Evolutionary conservation across 2,888 invertebrate species (phyloP).

Genomic region (Eupeodes luniger): DNA sequence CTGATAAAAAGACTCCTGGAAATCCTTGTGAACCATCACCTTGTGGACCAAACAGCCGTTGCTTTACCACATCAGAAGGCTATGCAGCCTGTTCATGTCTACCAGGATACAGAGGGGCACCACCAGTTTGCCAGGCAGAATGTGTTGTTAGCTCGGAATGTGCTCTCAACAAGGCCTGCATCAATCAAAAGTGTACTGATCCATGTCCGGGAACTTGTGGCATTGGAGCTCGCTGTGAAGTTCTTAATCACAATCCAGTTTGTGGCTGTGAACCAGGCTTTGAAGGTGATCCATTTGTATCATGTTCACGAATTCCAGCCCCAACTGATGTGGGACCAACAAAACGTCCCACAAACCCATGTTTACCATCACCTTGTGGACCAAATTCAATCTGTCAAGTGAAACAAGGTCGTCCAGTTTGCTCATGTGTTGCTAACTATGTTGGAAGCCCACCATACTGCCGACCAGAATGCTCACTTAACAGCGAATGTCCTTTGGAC

Average conservation of each 20-base stretch:
- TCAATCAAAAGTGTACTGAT: slow-evolving; percentile 91
- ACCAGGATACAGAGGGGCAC: slow-evolving; percentile 90
- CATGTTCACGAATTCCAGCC: slow-evolving; percentile 85
- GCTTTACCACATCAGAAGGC: slow-evolving; percentile 88
- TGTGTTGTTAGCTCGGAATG: slow-evolving; percentile 94
- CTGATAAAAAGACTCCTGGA: slow-evolving; percentile 81
- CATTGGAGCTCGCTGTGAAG: slow-evolving; percentile 89
- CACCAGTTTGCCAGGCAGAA: slow-evolving; percentile 93
- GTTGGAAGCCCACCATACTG: slow-evolving; percentile 93
- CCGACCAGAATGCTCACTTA: slow-evolving; percentile 92
- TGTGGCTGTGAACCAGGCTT: slow-evolving; percentile 91
- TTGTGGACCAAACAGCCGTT: slow-evolving; percentile 92
- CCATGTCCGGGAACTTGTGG: slow-evolving; percentile 95
- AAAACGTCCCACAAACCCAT: slow-evolving; percentile 85
- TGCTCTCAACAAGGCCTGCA: slow-evolving; percentile 90
- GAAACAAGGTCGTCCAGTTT: slow-evolving; percentile 90
- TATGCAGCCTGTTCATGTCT: slow-evolving; percentile 92
- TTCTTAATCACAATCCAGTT: slow-evolving; percentile 93
- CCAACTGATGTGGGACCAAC: slow-evolving; percentile 80
- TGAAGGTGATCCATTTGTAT: slow-evolving; percentile 92
- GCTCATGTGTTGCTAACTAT: slow-evolving; percentile 91
- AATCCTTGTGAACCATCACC: slow-evolving; percentile 93
- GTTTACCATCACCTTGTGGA: slow-evolving; percentile 89
- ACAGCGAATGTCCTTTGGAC: slow-evolving; percentile 91
- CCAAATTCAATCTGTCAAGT: slow-evolving; percentile 94